Base-by-base conservation (phyloP, 2,888 invertebrate genomes). In the Morpho deidamia region DNA sequence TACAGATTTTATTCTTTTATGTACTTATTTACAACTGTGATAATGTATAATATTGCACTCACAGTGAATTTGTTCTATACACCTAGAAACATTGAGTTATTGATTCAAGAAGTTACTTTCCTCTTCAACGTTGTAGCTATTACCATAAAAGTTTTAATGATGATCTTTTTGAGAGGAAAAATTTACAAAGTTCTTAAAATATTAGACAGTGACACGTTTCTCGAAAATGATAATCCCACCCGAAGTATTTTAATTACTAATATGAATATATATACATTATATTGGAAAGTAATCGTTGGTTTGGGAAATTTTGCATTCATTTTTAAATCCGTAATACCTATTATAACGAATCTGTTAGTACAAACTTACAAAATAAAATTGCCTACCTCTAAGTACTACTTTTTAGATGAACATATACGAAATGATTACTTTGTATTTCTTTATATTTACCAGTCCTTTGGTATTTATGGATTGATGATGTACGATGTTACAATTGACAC, bases 101-200 rank as follows among this genome's bases (percentile, higher is more conserved):
- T 82, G 23, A 69, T 83, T 11, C 68, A 66, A 11, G 84, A 84
- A 72, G 70, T 74, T 5, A 77, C 80, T 58, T 82, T 80, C 66
- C 77, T 72, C 62, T 79, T 81, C 49, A 78, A 74, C 33, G 78
- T 77, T 70, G 62, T 81, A 35, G 63, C 73, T 10, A 72, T 78
- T 7, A 61, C 66, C 39, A 60, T 67, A 10, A 57, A 58, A 42
- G 47, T 54, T 33, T 33, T 53, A 11, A 58, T 53, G 50, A 50
- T 55, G 23, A 1, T 55, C 8, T 7, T 39, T 41, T 37, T 7
- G 23, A 58, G 47, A 40, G 37, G 11, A 14, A 38, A 37, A 14
- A 53, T 55, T 33, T 11, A 34, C 5, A n/a, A 55, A 47, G 33
- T 55, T 8, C 39, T 58, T 7, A 37, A 47, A 11, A 23, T 46